phyloP scores from a whole-genome alignment of 2,888 invertebrate genomes.

The Neoaliturus tenellus region DNA sequence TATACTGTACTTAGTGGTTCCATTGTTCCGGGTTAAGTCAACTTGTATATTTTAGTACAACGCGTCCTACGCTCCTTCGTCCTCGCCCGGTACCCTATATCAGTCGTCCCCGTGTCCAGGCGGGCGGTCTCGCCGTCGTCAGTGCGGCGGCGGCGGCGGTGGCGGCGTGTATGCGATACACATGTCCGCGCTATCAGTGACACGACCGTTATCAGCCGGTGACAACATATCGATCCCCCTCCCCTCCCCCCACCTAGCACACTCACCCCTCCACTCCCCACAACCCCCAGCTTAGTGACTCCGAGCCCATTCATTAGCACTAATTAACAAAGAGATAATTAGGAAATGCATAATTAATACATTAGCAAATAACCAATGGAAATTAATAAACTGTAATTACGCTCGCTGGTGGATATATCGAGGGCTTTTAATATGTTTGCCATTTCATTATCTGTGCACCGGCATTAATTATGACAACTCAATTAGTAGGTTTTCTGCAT shows the following conservation, averaged over 20 bases:
- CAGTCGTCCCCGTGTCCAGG: too few species aligned
- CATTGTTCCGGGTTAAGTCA: too few species aligned
- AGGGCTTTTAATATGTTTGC: conserved; percentile 48
- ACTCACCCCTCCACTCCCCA: too few species aligned
- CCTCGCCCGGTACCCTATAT: too few species aligned
- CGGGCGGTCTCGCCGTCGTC: too few species aligned
- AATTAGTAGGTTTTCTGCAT: conserved; percentile 47
- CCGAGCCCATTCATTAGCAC: conserved; percentile 44
- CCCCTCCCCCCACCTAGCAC: neutral
- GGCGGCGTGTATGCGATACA: too few species aligned
- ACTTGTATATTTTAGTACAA: too few species aligned
- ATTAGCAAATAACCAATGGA: conserved; percentile 52
- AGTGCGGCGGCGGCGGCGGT: neutral
- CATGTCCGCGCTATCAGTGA: conserved; percentile 27
- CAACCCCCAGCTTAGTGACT: conserved; percentile 23
- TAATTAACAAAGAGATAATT: conserved; percentile 52
- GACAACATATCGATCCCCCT: conserved; percentile 22
- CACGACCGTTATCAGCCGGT: neutral
- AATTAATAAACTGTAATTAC: conserved; percentile 52
- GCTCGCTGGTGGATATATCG: conserved; percentile 29
- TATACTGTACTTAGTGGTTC: too few species aligned
- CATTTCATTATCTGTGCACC: conserved; percentile 50
- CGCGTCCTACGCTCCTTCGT: too few species aligned
- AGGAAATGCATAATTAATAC: conserved; percentile 52
- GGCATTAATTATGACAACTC: conserved; percentile 48